Conservation (phyloP, 2,797 vertebrate genomes). For the Girardinus metallicus region DNA sequence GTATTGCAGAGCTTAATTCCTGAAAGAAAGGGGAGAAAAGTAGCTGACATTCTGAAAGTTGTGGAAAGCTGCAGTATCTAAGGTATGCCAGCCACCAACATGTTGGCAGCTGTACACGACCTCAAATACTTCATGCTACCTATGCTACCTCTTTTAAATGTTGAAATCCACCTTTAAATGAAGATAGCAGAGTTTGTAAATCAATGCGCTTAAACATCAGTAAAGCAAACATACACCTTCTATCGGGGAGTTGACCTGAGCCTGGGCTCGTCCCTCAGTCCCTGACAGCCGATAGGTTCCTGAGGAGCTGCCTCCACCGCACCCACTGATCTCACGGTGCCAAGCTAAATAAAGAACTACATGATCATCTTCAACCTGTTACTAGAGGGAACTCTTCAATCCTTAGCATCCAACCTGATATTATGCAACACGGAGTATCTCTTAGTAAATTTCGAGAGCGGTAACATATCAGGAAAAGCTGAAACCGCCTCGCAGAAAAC, state of each 20-base stretch:
- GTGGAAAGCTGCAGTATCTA: background rate
- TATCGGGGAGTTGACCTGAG: slow-evolving; percentile 3
- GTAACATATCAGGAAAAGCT: background rate
- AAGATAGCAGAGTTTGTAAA: background rate
- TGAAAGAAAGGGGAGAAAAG: background rate
- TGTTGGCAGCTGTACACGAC: background rate
- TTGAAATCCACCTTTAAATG: background rate
- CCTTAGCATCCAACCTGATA: rapidly evolving
- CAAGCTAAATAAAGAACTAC: slow-evolving; percentile 61
- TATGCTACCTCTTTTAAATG: background rate
- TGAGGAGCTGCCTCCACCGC: slow-evolving; percentile 49
- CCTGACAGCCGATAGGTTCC: slow-evolving; percentile 69
- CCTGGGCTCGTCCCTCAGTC: slow-evolving; percentile 1
- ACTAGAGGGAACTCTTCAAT: too few species aligned
- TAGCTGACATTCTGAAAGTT: background rate
- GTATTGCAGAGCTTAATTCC: background rate
- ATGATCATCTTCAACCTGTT: background rate
- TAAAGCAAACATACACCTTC: background rate
- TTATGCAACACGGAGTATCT: background rate
- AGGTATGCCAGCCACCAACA: background rate
- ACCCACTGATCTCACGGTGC: slow-evolving; percentile 29
- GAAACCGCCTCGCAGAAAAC: background rate
- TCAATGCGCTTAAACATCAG: slow-evolving; percentile 24
- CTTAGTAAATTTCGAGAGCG: background rate
- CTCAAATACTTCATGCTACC: background rate